Evolutionary conservation across 2,113 vertebrate genomes (phyloP).

Genomic region (Cettia cetti): DNA sequence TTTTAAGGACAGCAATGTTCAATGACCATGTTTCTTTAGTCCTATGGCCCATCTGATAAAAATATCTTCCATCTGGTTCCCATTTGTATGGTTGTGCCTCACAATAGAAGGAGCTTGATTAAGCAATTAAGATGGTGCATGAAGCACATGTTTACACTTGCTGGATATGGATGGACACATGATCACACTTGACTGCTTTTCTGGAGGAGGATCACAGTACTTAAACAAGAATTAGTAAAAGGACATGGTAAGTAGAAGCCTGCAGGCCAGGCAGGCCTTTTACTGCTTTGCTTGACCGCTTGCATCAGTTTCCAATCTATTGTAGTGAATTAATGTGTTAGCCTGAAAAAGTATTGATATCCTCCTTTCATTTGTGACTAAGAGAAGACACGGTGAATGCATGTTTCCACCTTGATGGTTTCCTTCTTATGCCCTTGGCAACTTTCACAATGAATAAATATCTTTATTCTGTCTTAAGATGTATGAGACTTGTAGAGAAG

Average conservation of each 20-base stretch:
- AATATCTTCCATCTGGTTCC: slow-evolving; percentile 36
- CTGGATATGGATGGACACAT: not conserved
- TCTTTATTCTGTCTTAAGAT: not conserved
- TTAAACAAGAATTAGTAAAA: not conserved
- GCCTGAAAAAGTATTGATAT: not conserved
- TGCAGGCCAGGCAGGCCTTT: not conserved
- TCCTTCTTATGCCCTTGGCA: not conserved
- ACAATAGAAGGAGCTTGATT: slow-evolving; percentile 3
- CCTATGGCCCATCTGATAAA: not conserved
- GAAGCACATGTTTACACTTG: not conserved
- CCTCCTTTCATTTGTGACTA: not conserved
- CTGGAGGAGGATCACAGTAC: not conserved
- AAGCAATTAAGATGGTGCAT: slow-evolving; percentile 9
- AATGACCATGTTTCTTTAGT: not conserved
- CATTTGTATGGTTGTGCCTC: not conserved
- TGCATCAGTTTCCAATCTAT: slow-evolving; percentile 11
- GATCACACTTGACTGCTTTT: not conserved
- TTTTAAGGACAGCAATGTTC: not conserved
- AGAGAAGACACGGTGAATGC: not conserved
- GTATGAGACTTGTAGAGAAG: not conserved
- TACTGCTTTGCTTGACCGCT: not conserved
- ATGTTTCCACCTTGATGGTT: not conserved
- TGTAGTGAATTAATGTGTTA: not conserved
- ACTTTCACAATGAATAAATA: not conserved
- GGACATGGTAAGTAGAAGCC: not conserved